Conservation (phyloP, 2,888 invertebrate species). For the Glaucopsyche alexis region DNA sequence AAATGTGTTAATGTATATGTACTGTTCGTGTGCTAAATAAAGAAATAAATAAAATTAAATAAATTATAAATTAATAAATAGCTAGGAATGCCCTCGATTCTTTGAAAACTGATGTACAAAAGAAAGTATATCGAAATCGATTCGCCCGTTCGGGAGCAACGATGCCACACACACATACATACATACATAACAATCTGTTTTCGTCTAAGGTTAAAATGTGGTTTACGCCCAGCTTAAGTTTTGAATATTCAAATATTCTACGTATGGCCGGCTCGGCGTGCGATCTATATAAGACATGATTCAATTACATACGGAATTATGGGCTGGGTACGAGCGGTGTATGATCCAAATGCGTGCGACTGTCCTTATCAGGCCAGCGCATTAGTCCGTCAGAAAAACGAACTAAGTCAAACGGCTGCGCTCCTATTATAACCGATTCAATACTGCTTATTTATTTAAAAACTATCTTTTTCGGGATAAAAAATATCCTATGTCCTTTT, state of each 20-base stretch:
- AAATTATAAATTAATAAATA: no score
- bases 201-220: no score
- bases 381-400: slow-evolving; percentile 60
- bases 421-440: slow-evolving; percentile 42
- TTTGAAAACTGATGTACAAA: no score
- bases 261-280: slow-evolving; percentile 28
- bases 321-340: slow-evolving; percentile 58
- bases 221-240: neutral
- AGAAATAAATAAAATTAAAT: no score
- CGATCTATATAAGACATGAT: slow-evolving; percentile 50
- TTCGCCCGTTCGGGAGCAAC: no score
- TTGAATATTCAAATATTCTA: slow-evolving; percentile 37
- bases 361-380: slow-evolving; percentile 59
- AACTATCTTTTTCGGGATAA: no score
- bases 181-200: no score
- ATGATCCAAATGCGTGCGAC: slow-evolving; percentile 60
- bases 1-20: no score
- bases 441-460: neutral
- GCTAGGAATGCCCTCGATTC: no score
- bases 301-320: slow-evolving; percentile 63
- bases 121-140: no score
- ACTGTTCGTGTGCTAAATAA: no score
- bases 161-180: neutral
- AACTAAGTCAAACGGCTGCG: slow-evolving; percentile 43
- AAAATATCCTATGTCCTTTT: no score